Conservation (phyloP, 2,113 vertebrate genomes). For the Vulpes ferrilata region DNA sequence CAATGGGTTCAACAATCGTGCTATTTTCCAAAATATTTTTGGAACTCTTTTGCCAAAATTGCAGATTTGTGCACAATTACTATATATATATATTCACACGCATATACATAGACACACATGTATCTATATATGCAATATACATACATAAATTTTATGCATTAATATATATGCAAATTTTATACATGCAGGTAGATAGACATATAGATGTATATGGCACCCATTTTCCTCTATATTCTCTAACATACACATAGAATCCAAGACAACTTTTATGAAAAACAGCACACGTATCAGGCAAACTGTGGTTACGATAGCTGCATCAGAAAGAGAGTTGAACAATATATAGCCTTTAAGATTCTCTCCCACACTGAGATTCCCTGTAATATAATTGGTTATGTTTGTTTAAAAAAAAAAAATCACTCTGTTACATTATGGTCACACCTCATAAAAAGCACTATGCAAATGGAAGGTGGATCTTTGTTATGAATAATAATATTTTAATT, state of each 20-base stretch:
- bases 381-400: constrained; percentile 62
- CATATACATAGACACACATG: neutral
- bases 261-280: constrained; percentile 9
- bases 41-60: neutral
- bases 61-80: neutral
- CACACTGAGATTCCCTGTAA: neutral
- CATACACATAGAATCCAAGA: neutral
- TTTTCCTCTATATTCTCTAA: neutral
- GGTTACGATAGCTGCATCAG: neutral
- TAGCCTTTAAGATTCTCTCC: neutral
- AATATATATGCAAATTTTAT: neutral
- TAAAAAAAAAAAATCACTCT: neutral
- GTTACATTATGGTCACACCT: constrained; percentile 55
- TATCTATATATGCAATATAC: neutral
- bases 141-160: neutral
- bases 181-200: neutral
- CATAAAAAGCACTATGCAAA: constrained; percentile 60
- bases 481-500: constrained; percentile 57
- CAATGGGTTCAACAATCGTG: neutral
- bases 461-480: constrained; percentile 35
- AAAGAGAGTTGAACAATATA: neutral
- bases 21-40: neutral
- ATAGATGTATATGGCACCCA: neutral
- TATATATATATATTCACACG: neutral
- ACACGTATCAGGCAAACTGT: neutral